These are phyloP conservation scores for Parasteatoda tepidariorum DNA, from an alignment of 1,140 invertebrate genomes.

Conservation along the genomic window DNA sequence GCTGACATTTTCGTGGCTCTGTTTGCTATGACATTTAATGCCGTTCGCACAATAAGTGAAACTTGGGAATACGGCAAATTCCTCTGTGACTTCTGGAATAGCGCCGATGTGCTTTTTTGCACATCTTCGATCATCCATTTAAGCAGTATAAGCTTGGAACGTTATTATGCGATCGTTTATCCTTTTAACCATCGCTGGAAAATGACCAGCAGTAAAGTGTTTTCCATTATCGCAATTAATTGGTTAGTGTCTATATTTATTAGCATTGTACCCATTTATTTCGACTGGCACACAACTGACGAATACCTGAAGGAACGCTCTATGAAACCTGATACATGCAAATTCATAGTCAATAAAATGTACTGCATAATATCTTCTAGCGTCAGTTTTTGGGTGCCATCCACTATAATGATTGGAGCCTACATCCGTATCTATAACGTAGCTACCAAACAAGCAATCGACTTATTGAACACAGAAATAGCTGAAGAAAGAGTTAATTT, in stretches of 20 bases:
- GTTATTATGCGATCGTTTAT: conserved; percentile 89
- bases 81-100: conserved; percentile 95
- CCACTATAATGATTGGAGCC: conserved; percentile 93
- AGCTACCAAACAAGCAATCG: conserved; percentile 91
- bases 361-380: conserved; percentile 92
- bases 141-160: conserved; percentile 93
- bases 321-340: conserved; percentile 80
- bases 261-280: conserved; percentile 94
- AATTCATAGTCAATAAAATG: conserved; percentile 87
- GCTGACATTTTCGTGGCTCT: conserved; percentile 92
- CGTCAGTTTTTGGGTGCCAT: conserved; percentile 97
- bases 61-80: conserved; percentile 87
- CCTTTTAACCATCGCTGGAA: conserved; percentile 88
- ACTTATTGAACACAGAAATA: conserved; percentile 76
- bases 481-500: background rate
- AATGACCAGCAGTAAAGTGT: conserved; percentile 88
- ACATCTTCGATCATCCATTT: conserved; percentile 94
- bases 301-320: conserved; percentile 76
- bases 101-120: conserved; percentile 93
- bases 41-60: conserved; percentile 83
- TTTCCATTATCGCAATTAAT: conserved; percentile 88
- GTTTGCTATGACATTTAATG: conserved; percentile 95
- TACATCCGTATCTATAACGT: conserved; percentile 91
- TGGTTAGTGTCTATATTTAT: conserved; percentile 94
- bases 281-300: conserved; percentile 90